These are phyloP conservation scores for Lasioglossum zephyrum DNA, from an alignment of 2,888 invertebrate species.

Conservation along the genomic window DNA sequence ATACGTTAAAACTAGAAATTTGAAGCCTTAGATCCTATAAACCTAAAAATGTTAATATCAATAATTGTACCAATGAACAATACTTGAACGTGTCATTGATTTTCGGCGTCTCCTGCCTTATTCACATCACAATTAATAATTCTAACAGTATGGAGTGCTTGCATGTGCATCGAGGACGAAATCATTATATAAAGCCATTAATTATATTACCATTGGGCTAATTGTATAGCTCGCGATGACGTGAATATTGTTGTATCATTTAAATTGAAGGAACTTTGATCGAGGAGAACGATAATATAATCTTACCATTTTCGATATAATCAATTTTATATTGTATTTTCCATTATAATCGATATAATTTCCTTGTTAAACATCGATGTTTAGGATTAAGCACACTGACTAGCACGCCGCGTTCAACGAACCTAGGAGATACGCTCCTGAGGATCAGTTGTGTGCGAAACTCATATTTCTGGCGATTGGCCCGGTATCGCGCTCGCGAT, in stretches of 20 bases:
- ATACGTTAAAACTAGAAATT: no score
- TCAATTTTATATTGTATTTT: no score
- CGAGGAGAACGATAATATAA: background rate
- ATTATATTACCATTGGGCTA: background rate
- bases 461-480: no score
- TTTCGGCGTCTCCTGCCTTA: background rate
- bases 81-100: background rate
- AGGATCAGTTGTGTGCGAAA: no score
- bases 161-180: background rate
- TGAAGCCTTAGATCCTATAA: background rate
- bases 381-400: no score
- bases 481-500: no score
- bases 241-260: background rate
- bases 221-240: background rate
- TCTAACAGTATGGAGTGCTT: background rate
- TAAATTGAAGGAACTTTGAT: background rate
- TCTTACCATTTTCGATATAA: no score
- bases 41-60: background rate
- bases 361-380: background rate
- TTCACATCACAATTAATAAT: background rate
- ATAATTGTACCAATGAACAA: background rate
- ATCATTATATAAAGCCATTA: background rate
- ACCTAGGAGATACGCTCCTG: no score
- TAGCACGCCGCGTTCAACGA: no score
- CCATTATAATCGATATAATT: background rate